Evolutionary conservation across 1,140 invertebrate species (phyloP).

Genomic region (Bombus sibiricus): DNA sequence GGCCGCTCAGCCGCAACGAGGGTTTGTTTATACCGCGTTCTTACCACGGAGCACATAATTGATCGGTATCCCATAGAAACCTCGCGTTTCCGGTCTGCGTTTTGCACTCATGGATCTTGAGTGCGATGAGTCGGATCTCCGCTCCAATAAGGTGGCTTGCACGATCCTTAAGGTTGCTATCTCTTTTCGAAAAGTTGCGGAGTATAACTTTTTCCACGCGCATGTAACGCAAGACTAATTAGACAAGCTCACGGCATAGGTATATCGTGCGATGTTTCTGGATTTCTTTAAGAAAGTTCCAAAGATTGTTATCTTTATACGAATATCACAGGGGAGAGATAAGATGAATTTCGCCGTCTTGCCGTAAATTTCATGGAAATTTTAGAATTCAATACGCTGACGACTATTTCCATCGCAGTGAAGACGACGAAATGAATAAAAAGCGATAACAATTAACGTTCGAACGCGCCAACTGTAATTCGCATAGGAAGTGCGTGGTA

Average conservation of each 20-base stretch:
- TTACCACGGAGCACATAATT: slow-evolving; percentile 21
- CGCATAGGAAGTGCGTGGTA: background rate
- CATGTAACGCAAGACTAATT: too few relatives aligned
- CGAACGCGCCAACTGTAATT: background rate
- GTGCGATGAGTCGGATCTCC: background rate
- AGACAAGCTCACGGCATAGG: too few relatives aligned
- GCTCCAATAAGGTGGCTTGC: background rate
- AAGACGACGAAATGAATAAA: background rate
- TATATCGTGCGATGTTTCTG: too few relatives aligned
- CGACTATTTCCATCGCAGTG: background rate
- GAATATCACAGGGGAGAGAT: too few relatives aligned
- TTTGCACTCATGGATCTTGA: background rate
- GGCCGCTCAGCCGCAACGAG: slow-evolving; percentile 31
- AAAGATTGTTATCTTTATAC: too few relatives aligned
- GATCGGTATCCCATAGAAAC: slow-evolving; percentile 18
- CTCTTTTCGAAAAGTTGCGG: too few relatives aligned
- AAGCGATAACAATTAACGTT: slow-evolving; percentile 4
- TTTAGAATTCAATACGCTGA: background rate
- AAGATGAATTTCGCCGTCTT: background rate
- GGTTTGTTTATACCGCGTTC: slow-evolving; percentile 46
- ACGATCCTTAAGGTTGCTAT: too few relatives aligned
- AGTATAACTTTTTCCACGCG: too few relatives aligned
- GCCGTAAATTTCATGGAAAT: background rate
- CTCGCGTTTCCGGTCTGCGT: background rate
- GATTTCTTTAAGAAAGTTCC: too few relatives aligned